Conservation (phyloP, 2,113 vertebrate species). For the Montifringilla adamsi region DNA sequence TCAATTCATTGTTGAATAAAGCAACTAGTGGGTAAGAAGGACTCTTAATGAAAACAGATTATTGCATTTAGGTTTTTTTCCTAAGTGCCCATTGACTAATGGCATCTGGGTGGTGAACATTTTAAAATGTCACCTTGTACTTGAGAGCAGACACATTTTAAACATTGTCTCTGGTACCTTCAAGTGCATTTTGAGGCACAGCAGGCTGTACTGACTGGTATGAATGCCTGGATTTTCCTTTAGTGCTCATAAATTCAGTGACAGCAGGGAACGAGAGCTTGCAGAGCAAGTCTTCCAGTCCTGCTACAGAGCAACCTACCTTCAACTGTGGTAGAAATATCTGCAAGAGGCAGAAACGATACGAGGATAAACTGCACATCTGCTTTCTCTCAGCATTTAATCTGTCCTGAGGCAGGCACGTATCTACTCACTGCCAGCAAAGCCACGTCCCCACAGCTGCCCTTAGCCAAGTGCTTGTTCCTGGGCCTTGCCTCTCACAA, state of each 20-base stretch:
- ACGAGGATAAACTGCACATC: not conserved
- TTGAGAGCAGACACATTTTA: not conserved
- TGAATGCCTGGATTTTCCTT: not conserved
- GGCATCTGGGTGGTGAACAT: not conserved
- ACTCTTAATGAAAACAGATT: not conserved
- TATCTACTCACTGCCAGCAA: not conserved
- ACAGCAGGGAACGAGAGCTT: not conserved
- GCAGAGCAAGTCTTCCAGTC: not conserved
- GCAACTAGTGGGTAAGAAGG: not conserved
- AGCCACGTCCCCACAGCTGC: not conserved
- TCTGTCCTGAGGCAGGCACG: not conserved
- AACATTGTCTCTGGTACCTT: not conserved
- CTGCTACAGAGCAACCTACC: not conserved
- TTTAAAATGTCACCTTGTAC: not conserved
- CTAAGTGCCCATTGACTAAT: not conserved
- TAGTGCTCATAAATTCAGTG: not conserved
- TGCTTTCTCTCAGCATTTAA: not conserved
- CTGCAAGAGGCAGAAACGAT: not conserved
- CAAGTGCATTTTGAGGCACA: not conserved
- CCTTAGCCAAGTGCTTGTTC: not conserved
- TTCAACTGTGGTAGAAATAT: not conserved
- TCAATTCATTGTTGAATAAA: not conserved
- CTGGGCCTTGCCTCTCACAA: not conserved
- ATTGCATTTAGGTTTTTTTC: not conserved
- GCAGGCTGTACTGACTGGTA: not conserved